Percentiles rank a stretch among this genome's conserved stretches.
Evolutionary conservation across 1,140 invertebrate genomes (phyloP).

Genomic region (Arion vulgaris): DNA sequence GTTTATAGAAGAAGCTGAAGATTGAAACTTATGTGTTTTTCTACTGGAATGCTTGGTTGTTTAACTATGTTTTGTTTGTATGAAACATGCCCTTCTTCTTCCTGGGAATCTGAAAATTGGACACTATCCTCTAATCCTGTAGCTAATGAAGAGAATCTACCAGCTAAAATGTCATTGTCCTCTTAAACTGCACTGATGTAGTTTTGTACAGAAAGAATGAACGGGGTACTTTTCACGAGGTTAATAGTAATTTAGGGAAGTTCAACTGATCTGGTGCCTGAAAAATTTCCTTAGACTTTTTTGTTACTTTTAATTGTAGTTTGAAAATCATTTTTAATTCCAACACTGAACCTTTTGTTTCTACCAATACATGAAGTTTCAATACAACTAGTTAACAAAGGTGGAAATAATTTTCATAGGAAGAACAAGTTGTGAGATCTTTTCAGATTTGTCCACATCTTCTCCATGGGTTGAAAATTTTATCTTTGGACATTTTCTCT

Average conservation of each 20-base stretch:
- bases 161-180: not conserved
- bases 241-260: not conserved
- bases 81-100: not conserved
- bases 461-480: not conserved
- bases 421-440: not conserved
- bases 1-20: slow-evolving; percentile 40
- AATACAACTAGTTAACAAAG: not conserved
- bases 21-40: not conserved
- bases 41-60: not conserved
- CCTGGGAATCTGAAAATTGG: not conserved
- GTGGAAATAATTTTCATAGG: not conserved
- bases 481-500: not conserved
- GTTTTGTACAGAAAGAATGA: slow-evolving; percentile 12
- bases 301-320: not conserved
- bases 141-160: not conserved
- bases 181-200: not conserved
- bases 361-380: not conserved
- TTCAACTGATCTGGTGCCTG: not conserved
- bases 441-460: not conserved
- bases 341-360: not conserved
- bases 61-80: not conserved
- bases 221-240: slow-evolving; percentile 15
- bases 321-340: not conserved
- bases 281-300: not conserved
- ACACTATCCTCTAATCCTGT: not conserved